These are phyloP conservation scores for Hipposideros armiger DNA, from an alignment of 2,113 vertebrate species.

Conservation along the genomic window DNA sequence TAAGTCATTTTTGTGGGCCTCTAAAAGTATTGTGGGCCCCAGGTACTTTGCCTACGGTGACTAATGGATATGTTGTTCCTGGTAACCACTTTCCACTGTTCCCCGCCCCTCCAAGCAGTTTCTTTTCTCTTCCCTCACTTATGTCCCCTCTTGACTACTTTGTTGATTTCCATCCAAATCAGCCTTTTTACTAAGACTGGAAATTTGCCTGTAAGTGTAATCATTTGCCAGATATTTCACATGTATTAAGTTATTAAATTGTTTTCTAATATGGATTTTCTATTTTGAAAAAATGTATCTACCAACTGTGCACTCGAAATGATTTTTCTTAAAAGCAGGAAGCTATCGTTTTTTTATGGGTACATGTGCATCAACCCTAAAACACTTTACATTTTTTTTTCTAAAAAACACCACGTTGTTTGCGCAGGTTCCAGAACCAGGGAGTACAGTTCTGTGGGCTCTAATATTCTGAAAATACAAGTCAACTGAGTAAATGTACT, in stretches of 20 bases:
- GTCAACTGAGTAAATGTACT: background rate
- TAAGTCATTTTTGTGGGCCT: background rate
- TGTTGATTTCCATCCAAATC: slow-evolving; percentile 13
- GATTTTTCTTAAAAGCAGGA: background rate
- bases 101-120: background rate
- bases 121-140: background rate
- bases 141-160: background rate
- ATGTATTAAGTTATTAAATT: background rate
- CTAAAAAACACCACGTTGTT: background rate
- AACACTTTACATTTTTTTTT: background rate
- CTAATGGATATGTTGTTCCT: background rate
- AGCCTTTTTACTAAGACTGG: background rate
- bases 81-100: background rate
- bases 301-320: background rate
- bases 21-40: background rate
- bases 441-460: background rate
- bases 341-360: background rate
- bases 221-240: slow-evolving; percentile 33
- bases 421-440: background rate
- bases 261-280: slow-evolving; percentile 14
- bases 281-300: background rate
- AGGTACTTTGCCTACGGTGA: background rate
- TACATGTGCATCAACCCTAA: background rate
- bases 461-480: background rate
- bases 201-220: slow-evolving; percentile 19